Conservation (phyloP, 2,113 vertebrate species). For the Ceratotherium simum region DNA sequence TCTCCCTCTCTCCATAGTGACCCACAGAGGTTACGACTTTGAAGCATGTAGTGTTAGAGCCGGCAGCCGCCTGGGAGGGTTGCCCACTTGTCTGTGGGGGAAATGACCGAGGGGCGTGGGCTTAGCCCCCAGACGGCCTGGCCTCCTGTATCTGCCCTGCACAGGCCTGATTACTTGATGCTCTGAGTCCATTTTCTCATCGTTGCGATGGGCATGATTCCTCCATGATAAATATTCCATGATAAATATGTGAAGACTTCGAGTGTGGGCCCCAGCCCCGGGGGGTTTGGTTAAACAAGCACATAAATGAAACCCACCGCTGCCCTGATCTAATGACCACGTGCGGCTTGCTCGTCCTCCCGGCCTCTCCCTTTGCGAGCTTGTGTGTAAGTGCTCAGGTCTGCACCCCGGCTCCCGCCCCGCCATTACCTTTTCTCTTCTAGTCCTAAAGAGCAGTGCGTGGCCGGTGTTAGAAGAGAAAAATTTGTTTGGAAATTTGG, state of each 20-base stretch:
- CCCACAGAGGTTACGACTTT: rapidly evolving
- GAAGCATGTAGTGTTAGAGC: rapidly evolving
- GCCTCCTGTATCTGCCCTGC: background rate
- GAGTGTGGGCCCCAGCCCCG: rapidly evolving
- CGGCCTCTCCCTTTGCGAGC: too few species aligned
- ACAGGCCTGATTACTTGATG: rapidly evolving
- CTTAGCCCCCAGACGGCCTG: rapidly evolving
- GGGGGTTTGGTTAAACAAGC: background rate
- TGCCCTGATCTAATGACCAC: rapidly evolving
- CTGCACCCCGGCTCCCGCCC: rapidly evolving
- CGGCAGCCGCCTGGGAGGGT: rapidly evolving
- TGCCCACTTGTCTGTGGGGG: rapidly evolving
- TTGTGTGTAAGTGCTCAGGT: rapidly evolving
- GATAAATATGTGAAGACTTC: rapidly evolving
- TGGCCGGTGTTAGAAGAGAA: too few species aligned
- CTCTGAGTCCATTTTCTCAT: background rate
- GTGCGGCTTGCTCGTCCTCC: rapidly evolving
- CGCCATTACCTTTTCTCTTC: background rate
- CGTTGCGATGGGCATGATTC: rapidly evolving
- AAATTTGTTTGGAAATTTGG: too few species aligned
- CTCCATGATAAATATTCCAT: too few species aligned
- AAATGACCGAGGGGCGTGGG: rapidly evolving
- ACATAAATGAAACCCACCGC: rapidly evolving
- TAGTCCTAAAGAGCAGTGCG: rapidly evolving
- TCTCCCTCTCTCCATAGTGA: background rate